phyloP scores from a whole-genome alignment of 1,140 invertebrate species.

The Bactericera cockerelli region DNA sequence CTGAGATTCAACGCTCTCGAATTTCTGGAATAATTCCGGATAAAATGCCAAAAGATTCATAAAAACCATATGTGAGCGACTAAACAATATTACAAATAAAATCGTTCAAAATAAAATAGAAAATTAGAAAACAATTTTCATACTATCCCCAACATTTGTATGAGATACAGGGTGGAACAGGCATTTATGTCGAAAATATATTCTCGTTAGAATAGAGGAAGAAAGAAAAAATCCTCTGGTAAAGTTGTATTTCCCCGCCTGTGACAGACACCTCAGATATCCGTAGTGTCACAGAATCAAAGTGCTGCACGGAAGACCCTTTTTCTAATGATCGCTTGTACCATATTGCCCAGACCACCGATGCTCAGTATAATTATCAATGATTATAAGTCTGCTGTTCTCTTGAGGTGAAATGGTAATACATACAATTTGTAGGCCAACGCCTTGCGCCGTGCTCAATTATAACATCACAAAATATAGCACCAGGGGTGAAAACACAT shows the following conservation, averaged over 20 bases:
- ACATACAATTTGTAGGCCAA: conserved; percentile 21
- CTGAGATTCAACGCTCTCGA: no score
- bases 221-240: conserved; percentile 18
- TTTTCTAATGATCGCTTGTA: conserved; percentile 23
- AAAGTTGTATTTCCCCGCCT: conserved; percentile 23
- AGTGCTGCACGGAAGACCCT: conserved; percentile 22
- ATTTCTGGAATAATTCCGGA: no score
- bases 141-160: no score
- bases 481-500: conserved; percentile 21
- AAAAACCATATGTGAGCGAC: no score
- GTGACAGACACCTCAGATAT: conserved; percentile 21
- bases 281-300: conserved; percentile 19
- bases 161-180: no score
- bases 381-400: conserved; percentile 20
- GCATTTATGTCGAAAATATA: no score
- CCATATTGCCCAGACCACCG: conserved; percentile 22
- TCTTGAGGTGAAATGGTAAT: conserved; percentile 22
- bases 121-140: no score
- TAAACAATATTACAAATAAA: no score
- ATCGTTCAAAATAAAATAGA: no score
- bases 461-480: conserved; percentile 21
- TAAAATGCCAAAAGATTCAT: no score
- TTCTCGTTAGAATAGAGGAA: no score
- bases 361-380: conserved; percentile 20
- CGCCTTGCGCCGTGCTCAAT: conserved; percentile 19